phyloP scores from a whole-genome alignment of 2,797 vertebrate genomes.

The Pseudochromis fuscus region DNA sequence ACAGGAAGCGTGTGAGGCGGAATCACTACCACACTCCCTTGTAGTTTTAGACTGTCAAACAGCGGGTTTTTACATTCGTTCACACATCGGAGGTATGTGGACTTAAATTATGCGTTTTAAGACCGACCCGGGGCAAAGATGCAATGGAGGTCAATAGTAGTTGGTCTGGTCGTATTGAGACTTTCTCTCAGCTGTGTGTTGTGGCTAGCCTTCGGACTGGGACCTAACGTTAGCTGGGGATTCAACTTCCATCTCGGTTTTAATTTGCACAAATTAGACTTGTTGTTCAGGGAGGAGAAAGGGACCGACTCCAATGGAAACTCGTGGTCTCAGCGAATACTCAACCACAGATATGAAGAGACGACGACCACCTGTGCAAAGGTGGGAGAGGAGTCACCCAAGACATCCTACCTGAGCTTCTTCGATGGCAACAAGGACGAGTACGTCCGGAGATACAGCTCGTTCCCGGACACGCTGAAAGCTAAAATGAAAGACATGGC shows the following conservation, averaged over 20 bases:
- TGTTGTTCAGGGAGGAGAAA: conserved; percentile 75
- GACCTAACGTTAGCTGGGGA: conserved; percentile 87
- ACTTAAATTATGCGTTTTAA: conserved; percentile 84
- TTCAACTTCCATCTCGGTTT: conserved; percentile 88
- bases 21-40: conserved; percentile 27
- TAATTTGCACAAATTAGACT: conserved; percentile 82
- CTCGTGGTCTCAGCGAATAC: conserved; percentile 78
- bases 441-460: conserved; percentile 90
- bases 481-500: conserved; percentile 91
- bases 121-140: conserved; percentile 86
- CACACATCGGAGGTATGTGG: conserved; percentile 41
- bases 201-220: conserved; percentile 89
- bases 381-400: conserved; percentile 62
- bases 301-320: conserved; percentile 19
- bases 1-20: conserved; percentile 81
- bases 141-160: conserved; percentile 95
- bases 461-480: conserved; percentile 90
- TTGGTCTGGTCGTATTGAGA: conserved; percentile 92
- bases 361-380: conserved; percentile 61
- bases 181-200: conserved; percentile 89
- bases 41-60: conserved; percentile 29
- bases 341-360: conserved; percentile 62
- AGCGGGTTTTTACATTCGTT: conserved; percentile 27
- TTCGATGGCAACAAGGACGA: conserved; percentile 87
- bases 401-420: conserved; percentile 85